Conservation (phyloP, 2,113 vertebrate genomes). For the Clinocottus analis region DNA sequence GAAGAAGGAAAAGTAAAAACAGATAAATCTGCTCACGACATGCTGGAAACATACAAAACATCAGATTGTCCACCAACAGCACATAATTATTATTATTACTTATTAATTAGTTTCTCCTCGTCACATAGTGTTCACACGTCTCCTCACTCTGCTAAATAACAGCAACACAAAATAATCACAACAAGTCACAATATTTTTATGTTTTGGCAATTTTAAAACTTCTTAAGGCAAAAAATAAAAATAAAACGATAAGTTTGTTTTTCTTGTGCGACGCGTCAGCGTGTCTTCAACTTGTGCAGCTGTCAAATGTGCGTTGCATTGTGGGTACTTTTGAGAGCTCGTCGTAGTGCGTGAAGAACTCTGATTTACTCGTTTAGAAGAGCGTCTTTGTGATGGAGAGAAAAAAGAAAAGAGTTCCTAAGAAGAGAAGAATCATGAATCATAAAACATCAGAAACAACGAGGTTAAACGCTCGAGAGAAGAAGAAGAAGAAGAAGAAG, state of each 20-base stretch:
- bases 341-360: not conserved
- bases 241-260: no score
- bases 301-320: not conserved
- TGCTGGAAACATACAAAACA: not conserved
- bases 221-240: not conserved
- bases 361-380: no score
- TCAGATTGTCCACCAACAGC: not conserved
- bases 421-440: no score
- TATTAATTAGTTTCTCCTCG: not conserved
- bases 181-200: not conserved
- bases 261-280: not conserved
- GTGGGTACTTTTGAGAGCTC: not conserved
- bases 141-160: not conserved
- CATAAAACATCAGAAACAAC: no score
- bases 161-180: not conserved
- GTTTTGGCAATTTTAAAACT: slow-evolving; percentile 7
- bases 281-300: not conserved
- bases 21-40: not conserved
- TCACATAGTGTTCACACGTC: not conserved
- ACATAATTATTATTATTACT: not conserved
- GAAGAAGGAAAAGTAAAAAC: not conserved
- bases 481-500: not conserved
- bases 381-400: no score
- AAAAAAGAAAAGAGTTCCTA: no score
- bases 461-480: no score